Evolutionary conservation across 2,888 invertebrate species (phyloP).

Genomic region (Hemaris fuciformis): DNA sequence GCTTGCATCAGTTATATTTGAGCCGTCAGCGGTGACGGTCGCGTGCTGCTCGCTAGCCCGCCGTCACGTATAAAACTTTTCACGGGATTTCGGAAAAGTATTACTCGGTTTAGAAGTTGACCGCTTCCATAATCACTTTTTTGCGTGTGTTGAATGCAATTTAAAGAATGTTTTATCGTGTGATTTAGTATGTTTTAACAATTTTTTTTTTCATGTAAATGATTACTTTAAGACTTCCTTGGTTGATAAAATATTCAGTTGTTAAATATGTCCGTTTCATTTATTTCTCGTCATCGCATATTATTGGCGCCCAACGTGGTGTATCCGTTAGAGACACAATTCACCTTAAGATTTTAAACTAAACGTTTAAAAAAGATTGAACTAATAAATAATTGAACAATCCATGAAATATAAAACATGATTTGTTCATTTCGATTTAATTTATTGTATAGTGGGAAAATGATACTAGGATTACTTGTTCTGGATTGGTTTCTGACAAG

Average conservation of each 20-base stretch:
- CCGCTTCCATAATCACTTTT: constrained; percentile 65
- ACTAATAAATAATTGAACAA: neutral
- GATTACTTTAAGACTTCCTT: constrained; percentile 13
- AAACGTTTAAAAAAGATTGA: neutral
- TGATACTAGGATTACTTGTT: constrained; percentile 57
- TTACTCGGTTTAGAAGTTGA: constrained; percentile 51
- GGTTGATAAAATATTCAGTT: neutral
- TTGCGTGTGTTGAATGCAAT: constrained; percentile 72
- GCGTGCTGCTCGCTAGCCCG: constrained; percentile 33
- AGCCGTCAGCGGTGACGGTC: constrained; percentile 46
- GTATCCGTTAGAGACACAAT: neutral
- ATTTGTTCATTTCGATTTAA: constrained; percentile 20
- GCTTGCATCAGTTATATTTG: constrained; percentile 60
- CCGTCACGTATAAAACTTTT: constrained; percentile 67
- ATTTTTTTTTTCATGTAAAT: constrained; percentile 20
- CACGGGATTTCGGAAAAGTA: constrained; percentile 67
- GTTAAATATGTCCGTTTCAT: neutral
- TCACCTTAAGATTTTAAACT: neutral
- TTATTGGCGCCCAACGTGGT: constrained; percentile 7
- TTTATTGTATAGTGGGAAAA: constrained; percentile 52
- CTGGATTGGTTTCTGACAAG: constrained; percentile 68
- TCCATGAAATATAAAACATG: constrained; percentile 31
- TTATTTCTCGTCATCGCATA: neutral
- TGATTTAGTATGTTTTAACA: constrained; percentile 46
- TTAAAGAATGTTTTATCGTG: constrained; percentile 49